Conservation (phyloP, 2,113 vertebrate genomes). For the Gambusia holbrooki region DNA sequence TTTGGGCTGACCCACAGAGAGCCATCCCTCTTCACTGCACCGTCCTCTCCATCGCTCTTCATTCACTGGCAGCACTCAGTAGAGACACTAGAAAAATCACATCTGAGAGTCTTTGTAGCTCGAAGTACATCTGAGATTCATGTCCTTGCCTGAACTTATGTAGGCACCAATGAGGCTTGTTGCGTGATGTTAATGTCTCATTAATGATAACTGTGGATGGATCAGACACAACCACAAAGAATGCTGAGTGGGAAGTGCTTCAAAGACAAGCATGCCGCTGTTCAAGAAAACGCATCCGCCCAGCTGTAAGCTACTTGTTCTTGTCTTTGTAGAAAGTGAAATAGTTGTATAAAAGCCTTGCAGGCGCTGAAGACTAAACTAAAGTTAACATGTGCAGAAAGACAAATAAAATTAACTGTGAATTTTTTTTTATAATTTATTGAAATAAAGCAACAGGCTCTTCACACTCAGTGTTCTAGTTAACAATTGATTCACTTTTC, state of each 20-base stretch:
- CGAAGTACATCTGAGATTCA: constrained; percentile 24
- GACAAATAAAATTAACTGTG: not conserved
- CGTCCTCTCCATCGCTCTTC: constrained; percentile 50
- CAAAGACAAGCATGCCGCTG: constrained; percentile 63
- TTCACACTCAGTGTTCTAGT: too few species aligned
- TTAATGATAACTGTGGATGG: constrained; percentile 72
- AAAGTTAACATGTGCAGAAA: not conserved
- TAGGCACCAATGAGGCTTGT: constrained; percentile 50
- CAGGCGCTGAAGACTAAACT: constrained; percentile 19
- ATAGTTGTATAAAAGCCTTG: constrained; percentile 35
- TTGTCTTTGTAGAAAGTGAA: constrained; percentile 51
- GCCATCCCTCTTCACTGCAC: constrained; percentile 73
- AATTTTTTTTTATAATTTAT: too few species aligned
- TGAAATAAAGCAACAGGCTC: too few species aligned
- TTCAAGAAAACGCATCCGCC: constrained; percentile 55
- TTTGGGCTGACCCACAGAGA: constrained; percentile 79
- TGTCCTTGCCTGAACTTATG: constrained; percentile 37
- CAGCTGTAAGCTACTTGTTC: constrained; percentile 51
- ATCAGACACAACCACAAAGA: constrained; percentile 76
- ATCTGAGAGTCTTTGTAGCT: constrained; percentile 39
- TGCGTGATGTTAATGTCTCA: constrained; percentile 66
- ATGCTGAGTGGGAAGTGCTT: constrained; percentile 75
- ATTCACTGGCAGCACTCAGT: constrained; percentile 46
- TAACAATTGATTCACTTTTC: not conserved
- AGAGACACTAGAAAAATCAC: constrained; percentile 52